Evolutionary conservation across 2,797 vertebrate species (phyloP), one percentile per base, ranked within the genome.

Genomic region (Danio choprae): DNA sequence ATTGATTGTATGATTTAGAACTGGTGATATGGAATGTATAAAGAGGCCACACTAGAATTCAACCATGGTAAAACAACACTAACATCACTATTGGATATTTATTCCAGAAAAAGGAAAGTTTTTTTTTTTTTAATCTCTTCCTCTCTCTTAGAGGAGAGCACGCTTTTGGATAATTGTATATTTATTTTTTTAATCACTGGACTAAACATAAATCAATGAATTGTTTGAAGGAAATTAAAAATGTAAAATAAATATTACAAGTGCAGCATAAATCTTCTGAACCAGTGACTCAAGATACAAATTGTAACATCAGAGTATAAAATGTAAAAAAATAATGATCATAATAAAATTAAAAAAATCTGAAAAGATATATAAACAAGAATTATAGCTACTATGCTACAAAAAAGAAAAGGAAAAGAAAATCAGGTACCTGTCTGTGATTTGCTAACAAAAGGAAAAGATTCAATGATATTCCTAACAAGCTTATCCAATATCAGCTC

Each of bases 401-500:
- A 53, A 18, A 53, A n/a, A 56, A 55, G 16, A 3, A 50, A 16
- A n/a, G n/a, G 29, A 29, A 29, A 29, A 29, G 29, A 29, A 29
- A 29, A 29, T 29, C 18, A 29, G 55, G 55, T 22, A 29, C 36
- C 12, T 13, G 22, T 59, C 56, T 59, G 6, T 15, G 22, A 36
- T 41, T 40, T 29, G 60, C n/a, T 43, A 41, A 63, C 38, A 15
- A 63, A 41, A 29, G 8, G 53, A 8, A 58, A 22, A 72, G 13
- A 7, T 56, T 22, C 10, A 74, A 60, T 60, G 41, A n/a, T 74
- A 50, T 48, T 50, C 44, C 22, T 48, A 60, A 60, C 56, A 74
- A 53, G 48, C 36, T 76, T 55, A 53, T 64, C 60, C 59, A 22
- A 11, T 77, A 56, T 77, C 6, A 11, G 29, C 46, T 70, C 36